These are phyloP conservation scores for Drosophila glabriapex DNA, from an alignment of 2,888 invertebrate species.

Conservation along the genomic window DNA sequence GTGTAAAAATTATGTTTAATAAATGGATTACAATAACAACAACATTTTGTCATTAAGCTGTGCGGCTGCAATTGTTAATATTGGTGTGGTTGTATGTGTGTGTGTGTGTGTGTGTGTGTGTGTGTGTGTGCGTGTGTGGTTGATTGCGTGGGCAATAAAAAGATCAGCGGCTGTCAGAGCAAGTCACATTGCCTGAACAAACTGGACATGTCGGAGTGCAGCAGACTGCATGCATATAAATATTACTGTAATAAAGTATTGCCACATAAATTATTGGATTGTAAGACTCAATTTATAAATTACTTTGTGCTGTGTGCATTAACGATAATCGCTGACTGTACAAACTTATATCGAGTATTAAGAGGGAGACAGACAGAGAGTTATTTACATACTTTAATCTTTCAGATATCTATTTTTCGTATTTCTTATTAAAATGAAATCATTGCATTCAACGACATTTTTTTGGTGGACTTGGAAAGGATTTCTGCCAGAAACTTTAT, in stretches of 20 bases:
- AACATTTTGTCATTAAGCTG: constrained; percentile 14
- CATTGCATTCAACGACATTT: background rate
- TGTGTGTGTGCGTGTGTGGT: constrained; percentile 16
- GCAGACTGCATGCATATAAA: constrained; percentile 47
- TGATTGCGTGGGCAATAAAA: constrained; percentile 67
- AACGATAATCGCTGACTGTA: constrained; percentile 43
- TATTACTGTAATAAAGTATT: constrained; percentile 63
- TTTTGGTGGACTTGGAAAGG: background rate
- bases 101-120: constrained; percentile 6
- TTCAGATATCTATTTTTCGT: background rate
- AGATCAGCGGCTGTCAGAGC: constrained; percentile 66
- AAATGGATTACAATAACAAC: constrained; percentile 76
- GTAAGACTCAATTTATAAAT: constrained; percentile 66
- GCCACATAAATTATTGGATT: constrained; percentile 60
- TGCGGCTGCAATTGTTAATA: constrained; percentile 50
- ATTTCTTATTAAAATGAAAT: background rate
- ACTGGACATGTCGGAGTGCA: constrained; percentile 35
- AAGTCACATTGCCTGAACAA: constrained; percentile 28
- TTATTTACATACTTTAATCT: background rate
- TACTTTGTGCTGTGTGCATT: constrained; percentile 45
- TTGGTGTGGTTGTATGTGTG: background rate
- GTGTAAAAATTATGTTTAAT: constrained; percentile 76
- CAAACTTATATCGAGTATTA: background rate
- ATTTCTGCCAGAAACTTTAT: background rate
- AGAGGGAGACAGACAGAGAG: background rate